These are phyloP conservation scores for Eupsilia transversa DNA, from an alignment of 2,888 invertebrate genomes.

Conservation along the genomic window DNA sequence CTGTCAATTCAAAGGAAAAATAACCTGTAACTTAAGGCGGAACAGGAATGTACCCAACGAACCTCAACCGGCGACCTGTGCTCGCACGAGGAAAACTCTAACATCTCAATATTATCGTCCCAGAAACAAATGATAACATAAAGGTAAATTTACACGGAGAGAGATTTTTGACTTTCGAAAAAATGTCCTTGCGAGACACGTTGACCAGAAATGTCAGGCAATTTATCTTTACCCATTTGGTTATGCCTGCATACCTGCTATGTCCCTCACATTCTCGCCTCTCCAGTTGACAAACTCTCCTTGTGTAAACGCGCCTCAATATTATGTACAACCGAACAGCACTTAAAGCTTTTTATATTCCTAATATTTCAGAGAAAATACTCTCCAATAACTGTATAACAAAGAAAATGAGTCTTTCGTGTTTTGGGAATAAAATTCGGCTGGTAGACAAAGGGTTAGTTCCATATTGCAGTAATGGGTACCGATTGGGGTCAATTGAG, in stretches of 20 bases:
- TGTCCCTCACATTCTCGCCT: not conserved
- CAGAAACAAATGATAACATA: constrained; percentile 26
- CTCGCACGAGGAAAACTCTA: constrained; percentile 40
- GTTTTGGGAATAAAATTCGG: constrained; percentile 61
- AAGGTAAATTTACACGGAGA: not conserved
- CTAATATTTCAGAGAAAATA: constrained; percentile 47
- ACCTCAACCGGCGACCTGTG: constrained; percentile 23
- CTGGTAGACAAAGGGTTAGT: constrained; percentile 66
- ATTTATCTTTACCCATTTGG: too few relatives aligned
- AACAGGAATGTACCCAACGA: constrained; percentile 31
- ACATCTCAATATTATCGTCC: constrained; percentile 34
- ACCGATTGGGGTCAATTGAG: constrained; percentile 66
- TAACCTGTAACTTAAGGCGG: constrained; percentile 50
- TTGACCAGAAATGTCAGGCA: not conserved
- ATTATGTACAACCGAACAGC: constrained; percentile 32
- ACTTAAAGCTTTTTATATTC: constrained; percentile 54
- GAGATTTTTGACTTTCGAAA: not conserved
- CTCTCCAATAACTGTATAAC: constrained; percentile 55
- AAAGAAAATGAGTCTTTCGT: constrained; percentile 52
- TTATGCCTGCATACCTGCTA: too few relatives aligned
- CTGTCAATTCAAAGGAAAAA: constrained; percentile 58
- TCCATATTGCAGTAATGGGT: constrained; percentile 63
- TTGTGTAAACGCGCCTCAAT: constrained; percentile 17
- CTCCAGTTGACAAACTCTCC: not conserved
- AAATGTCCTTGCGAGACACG: not conserved